A percentile compares a stretch with the other conserved stretches of the same genome.
phyloP scores from a whole-genome alignment of 2,888 invertebrate genomes.

The Temnothorax ravouxi region DNA sequence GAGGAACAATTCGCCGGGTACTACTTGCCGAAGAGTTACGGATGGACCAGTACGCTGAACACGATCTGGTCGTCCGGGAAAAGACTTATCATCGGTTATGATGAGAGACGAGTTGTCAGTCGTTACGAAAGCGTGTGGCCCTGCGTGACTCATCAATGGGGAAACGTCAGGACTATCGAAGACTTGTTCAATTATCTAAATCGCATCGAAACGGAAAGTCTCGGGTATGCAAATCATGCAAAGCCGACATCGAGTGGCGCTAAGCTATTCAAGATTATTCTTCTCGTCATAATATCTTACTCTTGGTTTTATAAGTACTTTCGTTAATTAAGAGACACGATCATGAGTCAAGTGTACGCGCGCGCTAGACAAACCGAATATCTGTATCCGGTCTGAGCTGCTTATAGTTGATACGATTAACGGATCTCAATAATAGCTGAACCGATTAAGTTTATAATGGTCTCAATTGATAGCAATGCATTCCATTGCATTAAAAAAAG shows the following conservation, averaged over 20 bases:
- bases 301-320: background rate
- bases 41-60: constrained; percentile 86
- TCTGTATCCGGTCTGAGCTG: background rate
- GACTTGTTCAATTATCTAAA: constrained; percentile 88
- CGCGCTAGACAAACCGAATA: background rate
- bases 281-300: background rate
- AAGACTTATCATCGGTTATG: constrained; percentile 88
- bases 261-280: background rate
- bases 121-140: constrained; percentile 86
- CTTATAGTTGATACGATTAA: background rate
- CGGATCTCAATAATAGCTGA: background rate
- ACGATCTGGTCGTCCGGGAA: constrained; percentile 87
- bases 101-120: constrained; percentile 84
- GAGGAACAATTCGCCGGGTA: constrained; percentile 82
- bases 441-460: background rate
- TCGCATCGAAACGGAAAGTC: constrained; percentile 69
- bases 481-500: background rate
- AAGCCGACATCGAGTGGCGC: background rate
- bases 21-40: constrained; percentile 83
- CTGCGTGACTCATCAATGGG: constrained; percentile 90
- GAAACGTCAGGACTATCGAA: constrained; percentile 88
- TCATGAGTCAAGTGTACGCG: background rate
- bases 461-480: background rate
- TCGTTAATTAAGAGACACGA: background rate
- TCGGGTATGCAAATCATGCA: constrained; percentile 55